Evolutionary conservation across 2,113 vertebrate genomes (phyloP).

Genomic region (Sinocyclocheilus rhinocerous): DNA sequence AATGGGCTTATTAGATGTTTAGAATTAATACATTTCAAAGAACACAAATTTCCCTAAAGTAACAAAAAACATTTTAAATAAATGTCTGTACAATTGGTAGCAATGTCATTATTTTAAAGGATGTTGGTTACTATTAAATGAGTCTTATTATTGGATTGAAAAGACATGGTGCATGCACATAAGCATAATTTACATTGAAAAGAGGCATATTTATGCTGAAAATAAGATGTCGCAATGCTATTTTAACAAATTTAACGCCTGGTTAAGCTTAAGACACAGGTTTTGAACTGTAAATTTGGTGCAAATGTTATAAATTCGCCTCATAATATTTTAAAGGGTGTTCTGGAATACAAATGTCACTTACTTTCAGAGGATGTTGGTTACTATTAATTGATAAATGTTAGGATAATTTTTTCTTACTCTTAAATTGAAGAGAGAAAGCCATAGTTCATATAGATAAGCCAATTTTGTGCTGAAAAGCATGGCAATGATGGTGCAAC

Average conservation of each 20-base stretch:
- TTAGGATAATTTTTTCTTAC: background rate
- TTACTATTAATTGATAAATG: background rate
- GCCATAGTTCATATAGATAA: background rate
- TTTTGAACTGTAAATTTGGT: background rate
- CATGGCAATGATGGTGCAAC: background rate
- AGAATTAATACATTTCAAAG: constrained; percentile 65
- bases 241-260: background rate
- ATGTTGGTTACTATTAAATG: constrained; percentile 63
- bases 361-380: too few species aligned
- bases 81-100: constrained; percentile 59
- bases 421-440: background rate
- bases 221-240: background rate
- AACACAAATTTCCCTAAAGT: constrained; percentile 62
- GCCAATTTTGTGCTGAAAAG: background rate
- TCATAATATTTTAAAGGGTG: background rate
- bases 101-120: constrained; percentile 67
- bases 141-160: background rate
- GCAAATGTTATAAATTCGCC: background rate
- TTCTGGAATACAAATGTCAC: background rate
- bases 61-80: constrained; percentile 59
- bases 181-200: background rate
- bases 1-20: constrained; percentile 54
- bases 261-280: background rate
- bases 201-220: too few species aligned
- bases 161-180: background rate